A percentile compares a stretch with the other conserved stretches of the same genome.
These are phyloP conservation scores for Verasper variegatus DNA, from an alignment of 2,113 vertebrate species.

Conservation along the genomic window DNA sequence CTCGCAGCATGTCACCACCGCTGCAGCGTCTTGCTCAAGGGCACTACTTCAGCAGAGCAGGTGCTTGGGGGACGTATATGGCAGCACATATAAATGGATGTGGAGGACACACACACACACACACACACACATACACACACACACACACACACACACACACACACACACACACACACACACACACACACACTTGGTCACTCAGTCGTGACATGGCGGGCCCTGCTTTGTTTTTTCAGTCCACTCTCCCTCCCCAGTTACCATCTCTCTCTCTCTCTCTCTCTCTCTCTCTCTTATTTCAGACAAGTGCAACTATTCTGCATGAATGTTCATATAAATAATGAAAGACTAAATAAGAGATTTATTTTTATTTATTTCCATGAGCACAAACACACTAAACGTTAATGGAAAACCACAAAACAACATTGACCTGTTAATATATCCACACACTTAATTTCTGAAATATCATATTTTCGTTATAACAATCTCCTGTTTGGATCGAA, in stretches of 20 bases:
- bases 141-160: too few species aligned
- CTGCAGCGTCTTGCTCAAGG: constrained; percentile 49
- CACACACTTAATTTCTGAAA: too few species aligned
- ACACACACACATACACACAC: too few species aligned
- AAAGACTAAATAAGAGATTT: background rate
- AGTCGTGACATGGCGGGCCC: constrained; percentile 68
- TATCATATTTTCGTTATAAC: too few species aligned
- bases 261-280: background rate
- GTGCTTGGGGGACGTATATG: constrained; percentile 16
- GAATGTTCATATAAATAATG: background rate
- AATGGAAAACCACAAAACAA: too few species aligned
- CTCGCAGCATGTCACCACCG: background rate
- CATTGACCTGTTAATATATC: too few species aligned
- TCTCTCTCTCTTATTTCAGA: background rate
- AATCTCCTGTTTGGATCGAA: background rate
- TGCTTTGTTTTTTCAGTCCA: constrained; percentile 30
- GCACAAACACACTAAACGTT: background rate
- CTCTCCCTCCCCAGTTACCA: background rate
- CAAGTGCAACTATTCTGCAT: background rate
- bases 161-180: background rate
- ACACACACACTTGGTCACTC: constrained; percentile 53
- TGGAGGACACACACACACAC: background rate
- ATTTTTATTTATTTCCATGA: background rate
- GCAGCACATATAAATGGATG: background rate
- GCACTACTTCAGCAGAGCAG: constrained; percentile 51